Evolutionary conservation across 1,140 invertebrate species (phyloP).

Genomic region (Harpegnathos saltator): DNA sequence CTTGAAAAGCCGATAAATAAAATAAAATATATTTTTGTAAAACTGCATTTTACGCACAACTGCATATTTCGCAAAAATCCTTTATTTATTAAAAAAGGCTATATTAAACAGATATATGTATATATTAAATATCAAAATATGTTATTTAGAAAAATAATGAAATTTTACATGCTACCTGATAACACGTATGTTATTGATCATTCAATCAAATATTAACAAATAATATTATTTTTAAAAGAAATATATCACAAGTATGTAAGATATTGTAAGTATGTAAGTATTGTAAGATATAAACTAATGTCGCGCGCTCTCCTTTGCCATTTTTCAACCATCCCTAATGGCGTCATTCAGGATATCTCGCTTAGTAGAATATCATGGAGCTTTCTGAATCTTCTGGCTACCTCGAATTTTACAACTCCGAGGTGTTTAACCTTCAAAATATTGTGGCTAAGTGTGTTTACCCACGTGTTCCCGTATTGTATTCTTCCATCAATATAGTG

Average conservation of each 20-base stretch:
- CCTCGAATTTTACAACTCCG: constrained; percentile 50
- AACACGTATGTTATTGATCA: no score
- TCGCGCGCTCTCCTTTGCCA: constrained; percentile 71
- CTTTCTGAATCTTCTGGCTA: constrained; percentile 18
- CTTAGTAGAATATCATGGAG: not conserved
- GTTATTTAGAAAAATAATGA: no score
- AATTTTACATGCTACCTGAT: no score
- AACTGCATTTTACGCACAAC: no score
- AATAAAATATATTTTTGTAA: not conserved
- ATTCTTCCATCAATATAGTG: not conserved
- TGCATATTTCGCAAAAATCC: no score
- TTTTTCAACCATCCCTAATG: constrained; percentile 7
- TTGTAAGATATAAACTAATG: constrained; percentile 80
- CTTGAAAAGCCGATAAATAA: constrained; percentile 12
- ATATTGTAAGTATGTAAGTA: no score
- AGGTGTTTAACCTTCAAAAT: constrained; percentile 48
- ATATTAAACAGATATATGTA: no score
- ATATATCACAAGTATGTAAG: no score
- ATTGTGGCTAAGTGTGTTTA: constrained; percentile 31
- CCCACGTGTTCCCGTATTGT: not conserved
- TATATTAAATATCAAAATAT: no score
- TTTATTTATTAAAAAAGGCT: no score
- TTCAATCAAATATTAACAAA: no score
- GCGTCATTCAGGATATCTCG: not conserved
- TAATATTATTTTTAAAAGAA: no score